phyloP scores from a whole-genome alignment of 2,113 vertebrate species.

The Cynocephalus volans region DNA sequence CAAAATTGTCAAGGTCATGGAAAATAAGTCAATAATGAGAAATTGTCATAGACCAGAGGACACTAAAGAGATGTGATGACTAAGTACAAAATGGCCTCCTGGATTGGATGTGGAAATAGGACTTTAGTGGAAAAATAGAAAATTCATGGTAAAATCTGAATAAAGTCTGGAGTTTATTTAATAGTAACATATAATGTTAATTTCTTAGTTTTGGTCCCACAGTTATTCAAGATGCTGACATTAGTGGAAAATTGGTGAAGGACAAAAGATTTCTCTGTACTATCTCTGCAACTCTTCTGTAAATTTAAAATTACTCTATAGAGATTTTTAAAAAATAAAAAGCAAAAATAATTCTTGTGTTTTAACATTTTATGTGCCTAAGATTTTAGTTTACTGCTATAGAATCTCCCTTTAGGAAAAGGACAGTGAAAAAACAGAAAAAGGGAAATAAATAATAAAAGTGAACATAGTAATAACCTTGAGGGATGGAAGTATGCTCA shows the following conservation, averaged over 20 bases:
- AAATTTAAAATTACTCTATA: constrained; percentile 8
- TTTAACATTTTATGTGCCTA: background rate
- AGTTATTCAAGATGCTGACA: background rate
- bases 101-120: background rate
- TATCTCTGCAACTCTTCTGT: background rate
- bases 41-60: background rate
- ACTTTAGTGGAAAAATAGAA: background rate
- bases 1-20: background rate
- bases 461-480: background rate
- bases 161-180: background rate
- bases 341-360: background rate
- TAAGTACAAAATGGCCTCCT: background rate
- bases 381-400: background rate
- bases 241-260: background rate
- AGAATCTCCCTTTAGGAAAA: background rate
- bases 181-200: background rate
- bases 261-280: background rate
- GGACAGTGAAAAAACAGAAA: background rate
- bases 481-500: background rate
- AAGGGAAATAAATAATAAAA: background rate
- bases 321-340: constrained; percentile 8
- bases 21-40: background rate
- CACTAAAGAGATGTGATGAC: background rate
- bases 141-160: background rate
- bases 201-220: background rate